Evolutionary conservation across 1,140 invertebrate species (phyloP).

Genomic region (Rhyzopertha dominica): DNA sequence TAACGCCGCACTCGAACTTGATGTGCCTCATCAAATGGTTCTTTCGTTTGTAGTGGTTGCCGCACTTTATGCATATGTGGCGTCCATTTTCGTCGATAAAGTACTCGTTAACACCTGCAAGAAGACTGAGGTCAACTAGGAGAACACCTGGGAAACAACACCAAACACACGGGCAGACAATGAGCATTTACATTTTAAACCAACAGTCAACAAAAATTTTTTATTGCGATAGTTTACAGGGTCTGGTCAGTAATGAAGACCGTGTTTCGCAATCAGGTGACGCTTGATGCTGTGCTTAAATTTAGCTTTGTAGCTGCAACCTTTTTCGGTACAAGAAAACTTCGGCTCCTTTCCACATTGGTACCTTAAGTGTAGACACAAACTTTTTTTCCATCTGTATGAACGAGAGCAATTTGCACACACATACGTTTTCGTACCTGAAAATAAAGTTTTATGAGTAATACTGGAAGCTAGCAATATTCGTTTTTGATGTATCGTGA

Average conservation of each 20-base stretch:
- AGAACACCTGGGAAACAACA: no score
- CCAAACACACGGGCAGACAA: no score
- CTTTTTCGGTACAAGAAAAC: slow-evolving; percentile 56
- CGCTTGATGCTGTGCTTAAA: slow-evolving; percentile 11
- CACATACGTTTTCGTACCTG: no score
- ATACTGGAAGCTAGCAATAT: no score
- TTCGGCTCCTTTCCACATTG: slow-evolving; percentile 61
- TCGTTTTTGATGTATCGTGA: no score
- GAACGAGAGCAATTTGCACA: slow-evolving; percentile 56
- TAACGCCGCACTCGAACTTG: slow-evolving; percentile 54
- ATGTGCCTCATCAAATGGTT: slow-evolving; percentile 48
- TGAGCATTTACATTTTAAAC: no score
- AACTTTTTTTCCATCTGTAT: slow-evolving; percentile 52
- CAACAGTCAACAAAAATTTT: no score
- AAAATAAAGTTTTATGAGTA: no score
- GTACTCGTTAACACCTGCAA: no score
- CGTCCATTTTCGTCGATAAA: slow-evolving; percentile 24
- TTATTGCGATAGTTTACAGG: no score
- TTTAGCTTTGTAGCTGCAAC: slow-evolving; percentile 40
- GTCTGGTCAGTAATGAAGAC: no score
- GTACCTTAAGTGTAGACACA: slow-evolving; percentile 58
- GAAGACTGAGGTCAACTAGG: no score
- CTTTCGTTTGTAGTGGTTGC: slow-evolving; percentile 52
- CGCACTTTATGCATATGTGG: slow-evolving; percentile 48
- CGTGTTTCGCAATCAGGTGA: slow-evolving; percentile 5